A percentile compares a stretch with the other conserved stretches of the same genome.
phyloP scores from a whole-genome alignment of 2,797 vertebrate genomes.

The Microcaecilia unicolor region DNA sequence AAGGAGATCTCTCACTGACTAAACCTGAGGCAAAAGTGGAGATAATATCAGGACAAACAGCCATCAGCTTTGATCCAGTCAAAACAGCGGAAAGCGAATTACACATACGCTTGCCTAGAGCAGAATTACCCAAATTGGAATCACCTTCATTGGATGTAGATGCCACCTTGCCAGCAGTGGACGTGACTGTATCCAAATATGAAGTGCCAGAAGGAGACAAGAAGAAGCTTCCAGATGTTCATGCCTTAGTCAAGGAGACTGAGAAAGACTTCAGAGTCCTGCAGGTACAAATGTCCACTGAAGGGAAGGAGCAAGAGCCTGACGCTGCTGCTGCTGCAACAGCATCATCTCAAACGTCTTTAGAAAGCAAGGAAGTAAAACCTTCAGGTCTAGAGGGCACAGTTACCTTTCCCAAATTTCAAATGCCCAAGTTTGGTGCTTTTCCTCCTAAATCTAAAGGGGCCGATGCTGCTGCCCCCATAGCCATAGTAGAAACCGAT shows the following conservation, averaged over 20 bases:
- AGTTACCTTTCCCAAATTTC: background rate
- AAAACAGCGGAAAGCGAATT: background rate
- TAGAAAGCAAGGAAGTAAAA: background rate
- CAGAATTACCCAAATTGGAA: slow-evolving; percentile 16
- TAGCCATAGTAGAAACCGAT: too few species aligned
- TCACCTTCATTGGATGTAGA: background rate
- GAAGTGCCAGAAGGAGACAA: background rate
- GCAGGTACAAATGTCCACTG: slow-evolving; percentile 4
- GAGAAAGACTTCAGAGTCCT: slow-evolving; percentile 5
- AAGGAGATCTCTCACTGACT: too few species aligned
- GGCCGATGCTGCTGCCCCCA: slow-evolving; percentile 8
- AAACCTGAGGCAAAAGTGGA: too few species aligned
- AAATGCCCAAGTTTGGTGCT: background rate
- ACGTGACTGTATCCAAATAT: background rate
- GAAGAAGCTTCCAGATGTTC: too few species aligned
- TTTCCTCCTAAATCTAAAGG: too few species aligned
- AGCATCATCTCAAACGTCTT: background rate
- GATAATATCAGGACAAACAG: too few species aligned
- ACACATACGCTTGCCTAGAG: background rate
- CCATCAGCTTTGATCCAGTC: too few species aligned
- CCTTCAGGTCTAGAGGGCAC: slow-evolving; percentile 24
- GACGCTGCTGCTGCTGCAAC: background rate
- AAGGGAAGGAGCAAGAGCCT: background rate
- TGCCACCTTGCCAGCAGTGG: background rate
- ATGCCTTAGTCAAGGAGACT: too few species aligned